Conservation (phyloP, 2,888 invertebrate genomes). For the Allygus modestus region DNA sequence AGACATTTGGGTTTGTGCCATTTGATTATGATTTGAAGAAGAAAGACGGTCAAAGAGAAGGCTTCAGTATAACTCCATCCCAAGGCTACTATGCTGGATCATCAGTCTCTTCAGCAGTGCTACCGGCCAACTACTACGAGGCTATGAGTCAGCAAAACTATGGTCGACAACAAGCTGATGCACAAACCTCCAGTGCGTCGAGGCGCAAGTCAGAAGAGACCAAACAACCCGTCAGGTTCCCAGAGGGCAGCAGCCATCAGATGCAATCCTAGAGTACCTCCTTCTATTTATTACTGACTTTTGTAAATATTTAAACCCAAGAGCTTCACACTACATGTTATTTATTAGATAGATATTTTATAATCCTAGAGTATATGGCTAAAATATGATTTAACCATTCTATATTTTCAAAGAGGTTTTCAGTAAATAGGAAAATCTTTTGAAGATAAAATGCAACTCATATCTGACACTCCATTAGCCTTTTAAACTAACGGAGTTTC, state of each 20-base stretch:
- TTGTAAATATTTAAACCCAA: slow-evolving; percentile 31
- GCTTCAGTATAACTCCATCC: slow-evolving; percentile 60
- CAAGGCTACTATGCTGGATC: slow-evolving; percentile 61
- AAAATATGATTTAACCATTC: neutral
- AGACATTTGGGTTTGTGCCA: slow-evolving; percentile 69
- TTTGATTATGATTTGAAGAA: slow-evolving; percentile 62
- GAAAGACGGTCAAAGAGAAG: slow-evolving; percentile 23
- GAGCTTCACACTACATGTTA: neutral
- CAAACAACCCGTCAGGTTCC: slow-evolving; percentile 47
- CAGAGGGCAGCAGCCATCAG: slow-evolving; percentile 33
- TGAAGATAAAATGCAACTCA: neutral
- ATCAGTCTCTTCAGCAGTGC: slow-evolving; percentile 51
- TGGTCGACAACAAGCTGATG: slow-evolving; percentile 33
- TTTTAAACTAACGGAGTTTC: neutral
- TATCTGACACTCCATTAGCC: slow-evolving; percentile 6
- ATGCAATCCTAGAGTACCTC: slow-evolving; percentile 15
- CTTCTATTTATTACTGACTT: slow-evolving; percentile 6
- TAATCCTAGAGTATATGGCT: neutral
- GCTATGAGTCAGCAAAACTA: slow-evolving; percentile 48
- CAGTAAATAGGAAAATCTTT: neutral
- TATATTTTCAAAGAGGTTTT: slow-evolving; percentile 14
- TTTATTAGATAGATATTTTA: slow-evolving; percentile 27
- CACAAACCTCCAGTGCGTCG: neutral
- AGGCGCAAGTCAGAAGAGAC: slow-evolving; percentile 29
- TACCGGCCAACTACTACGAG: slow-evolving; percentile 62